A percentile compares a stretch with the other conserved stretches of the same genome.
These are phyloP conservation scores for Ommatoiulus sabulosus DNA, from an alignment of 2,888 invertebrate genomes.

Conservation along the genomic window DNA sequence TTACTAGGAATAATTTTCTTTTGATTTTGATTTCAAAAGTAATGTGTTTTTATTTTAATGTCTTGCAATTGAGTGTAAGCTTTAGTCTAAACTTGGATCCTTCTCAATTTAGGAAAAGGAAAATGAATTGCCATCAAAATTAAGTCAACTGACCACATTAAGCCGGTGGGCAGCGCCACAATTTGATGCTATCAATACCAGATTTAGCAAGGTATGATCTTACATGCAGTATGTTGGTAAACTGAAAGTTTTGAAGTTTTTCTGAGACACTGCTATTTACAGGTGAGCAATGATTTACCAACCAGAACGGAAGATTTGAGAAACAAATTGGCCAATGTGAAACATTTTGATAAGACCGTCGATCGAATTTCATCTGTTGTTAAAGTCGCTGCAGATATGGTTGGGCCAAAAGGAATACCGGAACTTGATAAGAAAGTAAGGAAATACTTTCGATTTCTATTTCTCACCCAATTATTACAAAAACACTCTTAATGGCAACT, in stretches of 20 bases:
- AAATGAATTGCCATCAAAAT: conserved; percentile 32
- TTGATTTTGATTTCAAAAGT: too few relatives aligned
- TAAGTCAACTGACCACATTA: conserved; percentile 22
- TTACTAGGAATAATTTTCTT: too few relatives aligned
- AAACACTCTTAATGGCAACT: not conserved
- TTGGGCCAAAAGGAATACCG: conserved; percentile 21
- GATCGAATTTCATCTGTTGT: conserved; percentile 49
- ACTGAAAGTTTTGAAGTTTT: not conserved
- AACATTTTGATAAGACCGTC: conserved; percentile 47
- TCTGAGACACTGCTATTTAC: not conserved
- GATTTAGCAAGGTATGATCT: conserved; percentile 50
- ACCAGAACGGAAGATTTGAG: conserved; percentile 30
- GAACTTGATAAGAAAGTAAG: conserved; percentile 51
- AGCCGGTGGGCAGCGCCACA: conserved; percentile 1
- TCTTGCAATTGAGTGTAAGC: too few relatives aligned
- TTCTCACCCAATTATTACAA: not conserved
- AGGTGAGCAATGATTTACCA: conserved; percentile 52
- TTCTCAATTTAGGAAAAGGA: conserved; percentile 52
- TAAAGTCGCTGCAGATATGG: conserved; percentile 49
- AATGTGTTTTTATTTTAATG: too few relatives aligned
- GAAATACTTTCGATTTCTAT: not conserved
- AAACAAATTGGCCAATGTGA: not conserved
- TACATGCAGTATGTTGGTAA: not conserved
- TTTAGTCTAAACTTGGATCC: too few relatives aligned
- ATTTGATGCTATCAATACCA: conserved; percentile 20